Evolutionary conservation across 2,888 invertebrate species (phyloP), one percentile per base, ranked within the genome.

Genomic region (Zelleria hepariella): DNA sequence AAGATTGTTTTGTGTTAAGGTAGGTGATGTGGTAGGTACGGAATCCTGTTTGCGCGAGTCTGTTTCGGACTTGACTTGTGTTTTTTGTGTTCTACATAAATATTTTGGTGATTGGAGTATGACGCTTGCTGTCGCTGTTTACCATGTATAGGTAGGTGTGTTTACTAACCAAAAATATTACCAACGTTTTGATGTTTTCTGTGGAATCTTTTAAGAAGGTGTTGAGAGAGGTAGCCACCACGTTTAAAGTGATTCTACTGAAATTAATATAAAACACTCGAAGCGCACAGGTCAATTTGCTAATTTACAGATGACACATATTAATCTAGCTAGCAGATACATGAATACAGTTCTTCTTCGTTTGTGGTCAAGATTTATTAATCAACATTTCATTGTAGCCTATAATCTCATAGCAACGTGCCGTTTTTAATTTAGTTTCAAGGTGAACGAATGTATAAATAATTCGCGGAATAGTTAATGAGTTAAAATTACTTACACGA

Each of bases 401-500:
- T 64, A 59, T 60, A 63, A 74, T 72, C 77, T 73, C 82, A 72
- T 82, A 80, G 83, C 79, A 83, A 83, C 82, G 66, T 71, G 70
- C 72, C 59, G 68, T 69, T 76, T 71, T 82, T 57, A 57, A 57
- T 15, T 18, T 47, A 57, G n/a, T 47, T 26, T 20, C 82, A 84
- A 85, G 82, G 83, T 71, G 77, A 78, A 69, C 75, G 64, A 68
- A 78, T 80, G 77, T 73, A 76, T 77, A 71, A 79, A 78, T 80
- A 76, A 71, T 71, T 76, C 67, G 67, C 64, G 70, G 73, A 78
- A 76, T 77, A 74, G 66, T 73, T 75, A 81, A 80, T 78, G 67
- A 77, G 73, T 67, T 53, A 10, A 32, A 55, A 26, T 27, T 32
- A 55, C 55, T 55, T 32, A 2, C 20, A 55, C n/a, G 26, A 55